Evolutionary conservation across 2,797 vertebrate genomes (phyloP).

Genomic region (Microctenopoma stevenorrisi): DNA sequence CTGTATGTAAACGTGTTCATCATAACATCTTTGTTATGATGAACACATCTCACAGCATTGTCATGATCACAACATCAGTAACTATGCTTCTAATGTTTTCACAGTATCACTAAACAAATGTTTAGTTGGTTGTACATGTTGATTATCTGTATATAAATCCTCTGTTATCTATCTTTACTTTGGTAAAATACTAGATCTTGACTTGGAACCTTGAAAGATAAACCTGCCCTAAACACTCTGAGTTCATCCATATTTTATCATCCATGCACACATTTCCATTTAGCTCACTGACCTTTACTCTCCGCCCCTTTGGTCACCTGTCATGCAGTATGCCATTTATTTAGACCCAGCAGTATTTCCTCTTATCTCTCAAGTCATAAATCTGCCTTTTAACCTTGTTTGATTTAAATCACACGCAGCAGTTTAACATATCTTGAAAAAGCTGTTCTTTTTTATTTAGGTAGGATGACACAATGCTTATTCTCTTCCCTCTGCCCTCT

Average conservation of each 20-base stretch:
- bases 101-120: no score
- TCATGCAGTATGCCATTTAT: not conserved
- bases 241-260: not conserved
- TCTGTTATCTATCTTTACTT: no score
- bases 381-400: conserved; percentile 9
- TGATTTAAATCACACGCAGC: conserved; percentile 26
- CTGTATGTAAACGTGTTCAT: no score
- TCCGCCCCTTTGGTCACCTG: not conserved
- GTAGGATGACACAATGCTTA: conserved; percentile 47
- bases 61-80: no score
- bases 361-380: not conserved
- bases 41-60: no score
- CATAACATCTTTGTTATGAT: not conserved
- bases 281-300: not conserved
- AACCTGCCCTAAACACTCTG: no score
- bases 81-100: no score
- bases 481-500: conserved; percentile 49
- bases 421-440: conserved; percentile 37
- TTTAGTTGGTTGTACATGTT: no score
- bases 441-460: conserved; percentile 32
- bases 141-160: no score
- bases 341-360: not conserved
- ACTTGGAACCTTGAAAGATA: not conserved
- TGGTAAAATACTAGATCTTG: not conserved
- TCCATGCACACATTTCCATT: not conserved